These are phyloP conservation scores for Meganola albula DNA, from an alignment of 2,888 invertebrate genomes.

Conservation along the genomic window DNA sequence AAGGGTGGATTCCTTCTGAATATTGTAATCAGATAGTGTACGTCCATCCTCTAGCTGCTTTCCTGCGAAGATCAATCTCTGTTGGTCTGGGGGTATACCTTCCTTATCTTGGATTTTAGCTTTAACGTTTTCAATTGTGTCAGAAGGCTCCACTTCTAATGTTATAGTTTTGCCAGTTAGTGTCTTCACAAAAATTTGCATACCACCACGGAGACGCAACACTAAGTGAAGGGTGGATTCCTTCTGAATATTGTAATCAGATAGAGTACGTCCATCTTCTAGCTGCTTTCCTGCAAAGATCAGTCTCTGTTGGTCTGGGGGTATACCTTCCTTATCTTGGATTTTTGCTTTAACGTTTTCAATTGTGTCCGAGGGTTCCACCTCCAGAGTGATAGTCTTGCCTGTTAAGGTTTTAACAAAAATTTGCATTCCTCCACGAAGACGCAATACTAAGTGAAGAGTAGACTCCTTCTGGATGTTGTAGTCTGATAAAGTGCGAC, in stretches of 20 bases:
- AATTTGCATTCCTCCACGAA: conserved; percentile 37
- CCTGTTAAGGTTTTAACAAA: conserved; percentile 35
- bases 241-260: conserved; percentile 39
- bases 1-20: conserved; percentile 46
- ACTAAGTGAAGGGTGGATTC: conserved; percentile 36
- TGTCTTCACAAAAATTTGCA: conserved; percentile 37
- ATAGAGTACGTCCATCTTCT: conserved; percentile 30
- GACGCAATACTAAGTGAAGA: conserved; percentile 28
- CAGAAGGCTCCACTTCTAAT: conserved; percentile 37
- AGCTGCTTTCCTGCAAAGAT: conserved; percentile 41
- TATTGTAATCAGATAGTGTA: conserved; percentile 28
- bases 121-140: conserved; percentile 44
- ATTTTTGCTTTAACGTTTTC: conserved; percentile 31
- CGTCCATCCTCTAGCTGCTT: conserved; percentile 46
- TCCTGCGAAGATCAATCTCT: conserved; percentile 39
- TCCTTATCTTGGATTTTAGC: conserved; percentile 42
- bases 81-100: conserved; percentile 43
- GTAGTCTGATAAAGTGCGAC: conserved; percentile 31
- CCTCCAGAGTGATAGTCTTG: conserved; percentile 33
- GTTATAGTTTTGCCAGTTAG: conserved; percentile 38
- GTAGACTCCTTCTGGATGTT: conserved; percentile 37
- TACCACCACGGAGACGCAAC: conserved; percentile 33
- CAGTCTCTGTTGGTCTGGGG: conserved; percentile 38
- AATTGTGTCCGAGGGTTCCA: conserved; percentile 26
- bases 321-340: conserved; percentile 34